Base-by-base conservation (phyloP, 2,888 invertebrate genomes). In the Ethmia dodecea region DNA sequence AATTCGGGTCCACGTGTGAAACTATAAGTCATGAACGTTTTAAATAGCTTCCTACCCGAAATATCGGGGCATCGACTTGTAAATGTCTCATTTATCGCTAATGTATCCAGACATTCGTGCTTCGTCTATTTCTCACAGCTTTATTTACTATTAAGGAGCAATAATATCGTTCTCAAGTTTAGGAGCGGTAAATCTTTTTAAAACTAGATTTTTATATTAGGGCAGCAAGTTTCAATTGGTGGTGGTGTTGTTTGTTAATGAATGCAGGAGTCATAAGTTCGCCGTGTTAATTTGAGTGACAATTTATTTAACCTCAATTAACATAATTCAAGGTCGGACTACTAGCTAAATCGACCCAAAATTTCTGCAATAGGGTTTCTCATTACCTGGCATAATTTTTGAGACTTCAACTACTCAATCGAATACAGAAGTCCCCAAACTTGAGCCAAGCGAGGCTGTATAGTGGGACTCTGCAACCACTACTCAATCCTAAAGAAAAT, bases 261-360 rank as follows among this genome's bases (percentile, higher is more conserved):
- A 43, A 54, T 51, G 50, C 54, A 52, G 43, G 51, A 55, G 42
- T 47, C 46, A 48, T 47, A 48, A 47, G 57, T 60, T 60, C 53
- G 43, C 58, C 41, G 49, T 61, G 58, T 56, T 68, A 69, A 71
- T 64, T 62, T 47, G 52, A 59, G 63, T 53, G 74, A 68, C 78
- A 77, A 80, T 78, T 76, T 72, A 69, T 72, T 83, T 81, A 79
- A 83, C 83, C 81, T 65, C 73, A 74, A 75, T 81, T 71, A 71
- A n/a, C 55, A 52, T 52, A 53, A 61, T 55, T 69, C 69, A 70
- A 49, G 67, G 65, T 47, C 65, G 52, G 33, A 28, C 31, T 39
- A 43, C 40, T 37, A 42, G 50, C 34, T 42, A 52, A 55, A 57
- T 56, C 42, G 45, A 44, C 46, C 43, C 28, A 35, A 38, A 43